Evolutionary conservation across 1,140 invertebrate species (phyloP), one percentile per base, ranked within the genome.

Genomic region (Drosophila asahinai): DNA sequence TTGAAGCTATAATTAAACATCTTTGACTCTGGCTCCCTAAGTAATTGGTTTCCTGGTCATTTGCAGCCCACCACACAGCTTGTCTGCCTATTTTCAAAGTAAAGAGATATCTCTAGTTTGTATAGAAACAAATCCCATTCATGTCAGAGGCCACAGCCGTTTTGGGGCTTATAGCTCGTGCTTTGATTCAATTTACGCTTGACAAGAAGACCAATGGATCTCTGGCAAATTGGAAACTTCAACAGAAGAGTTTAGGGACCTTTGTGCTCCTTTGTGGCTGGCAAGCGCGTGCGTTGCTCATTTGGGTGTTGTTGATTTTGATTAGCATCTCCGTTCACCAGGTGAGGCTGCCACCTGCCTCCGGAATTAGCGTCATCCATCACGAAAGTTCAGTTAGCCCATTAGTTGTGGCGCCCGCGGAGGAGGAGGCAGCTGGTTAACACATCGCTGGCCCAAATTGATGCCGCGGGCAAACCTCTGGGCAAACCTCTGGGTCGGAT

Each of bases 291-390:
- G 81, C 49, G 55, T 74, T 81, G 81, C 77, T 89, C 67, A 61
- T 64, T 81, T 80, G 67, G 49, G 68, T 62, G 65, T 77, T 75
- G 84, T 87, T 81, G 66, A 72, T 75, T 81, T 89, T 65, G 80
- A 83, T 89, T 86, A 86, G 64, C 82, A 73, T 33, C 38, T 9
- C 12, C 52, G 22, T 42, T 15, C 61, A 77, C 55, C 66, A 55
- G 59, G 64, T 54, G 61, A 38, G 33, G 30, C 47, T 61, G 64
- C 70, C 71, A 52, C 45, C 61, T 72, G 68, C 25, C 75, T 47
- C 74, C 38, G 62, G 67, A 72, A 78, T 86, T 70, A 71, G 78
- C 78, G 49, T 67, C 80, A 89, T 89, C 73, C 77, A 83, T 87
- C 83, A 87, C 80, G 58, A 87, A 45, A 77, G 72, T 54, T 66